Conservation (phyloP, 2,797 vertebrate genomes). For the Crax fasciolata region DNA sequence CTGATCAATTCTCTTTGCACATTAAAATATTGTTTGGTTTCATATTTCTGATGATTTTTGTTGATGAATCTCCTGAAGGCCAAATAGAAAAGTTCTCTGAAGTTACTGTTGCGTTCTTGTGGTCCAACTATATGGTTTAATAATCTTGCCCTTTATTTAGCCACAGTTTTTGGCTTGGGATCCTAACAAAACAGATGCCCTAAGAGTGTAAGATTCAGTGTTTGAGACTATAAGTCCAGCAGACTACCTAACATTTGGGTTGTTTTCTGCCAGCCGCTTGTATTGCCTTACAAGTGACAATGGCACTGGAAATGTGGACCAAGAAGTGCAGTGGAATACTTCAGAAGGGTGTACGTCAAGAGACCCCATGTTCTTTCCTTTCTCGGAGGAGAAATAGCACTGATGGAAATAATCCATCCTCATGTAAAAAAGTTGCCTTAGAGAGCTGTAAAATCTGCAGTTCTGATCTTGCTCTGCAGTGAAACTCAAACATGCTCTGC, state of each 20-base stretch:
- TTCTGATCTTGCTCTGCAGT: background rate
- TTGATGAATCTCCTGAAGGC: background rate
- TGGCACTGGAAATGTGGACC: background rate
- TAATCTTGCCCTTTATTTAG: background rate
- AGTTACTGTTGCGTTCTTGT: background rate
- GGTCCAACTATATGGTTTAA: background rate
- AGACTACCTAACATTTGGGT: background rate
- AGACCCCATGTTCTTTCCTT: background rate
- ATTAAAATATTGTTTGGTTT: background rate
- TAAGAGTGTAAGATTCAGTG: background rate
- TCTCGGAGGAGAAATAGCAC: background rate
- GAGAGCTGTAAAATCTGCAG: background rate
- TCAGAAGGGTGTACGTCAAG: background rate
- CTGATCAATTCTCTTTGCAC: conserved; percentile 16
- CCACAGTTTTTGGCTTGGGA: background rate
- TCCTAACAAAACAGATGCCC: background rate
- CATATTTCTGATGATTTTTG: background rate
- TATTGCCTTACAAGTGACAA: background rate
- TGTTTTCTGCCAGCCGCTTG: accelerated
- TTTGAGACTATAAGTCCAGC: background rate
- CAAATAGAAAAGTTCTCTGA: background rate
- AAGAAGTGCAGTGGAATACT: background rate
- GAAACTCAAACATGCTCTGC: background rate
- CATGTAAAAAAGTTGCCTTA: background rate
- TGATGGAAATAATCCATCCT: background rate